Evolutionary conservation across 2,797 vertebrate genomes (phyloP), one percentile per base, ranked within the genome.

Genomic region (Menidia menidia): DNA sequence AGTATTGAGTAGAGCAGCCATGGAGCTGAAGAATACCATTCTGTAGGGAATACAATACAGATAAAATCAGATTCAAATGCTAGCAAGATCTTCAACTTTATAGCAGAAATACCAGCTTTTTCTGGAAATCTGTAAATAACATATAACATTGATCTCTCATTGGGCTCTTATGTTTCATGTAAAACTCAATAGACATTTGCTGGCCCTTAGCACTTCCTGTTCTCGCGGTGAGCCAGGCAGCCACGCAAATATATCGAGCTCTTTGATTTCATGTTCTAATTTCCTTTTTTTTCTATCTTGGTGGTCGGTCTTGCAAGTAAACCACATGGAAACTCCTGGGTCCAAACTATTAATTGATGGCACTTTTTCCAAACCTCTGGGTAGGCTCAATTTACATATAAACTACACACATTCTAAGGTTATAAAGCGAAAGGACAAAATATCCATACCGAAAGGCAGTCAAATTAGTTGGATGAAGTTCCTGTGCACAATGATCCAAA

Each of bases 181-280:
- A 52, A 39, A 65, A 57, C 13, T 51, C 56, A 47, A 39, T 11
- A 56, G 47, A 44, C 68, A 53, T 72, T 67, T 60, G 71, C 57
- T 78, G 14, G 55, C 31, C 45, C 12, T 16, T 25, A n/a, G 39
- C 19, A 71, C 64, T 59, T 69, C 35, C 32, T 33, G 32, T 44
- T 68, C 58, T 55, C 4, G 25, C 47, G 53, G 71, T 39, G 32
- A 68, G 31, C 11, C 47, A 61, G 50, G 35, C 39, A 57, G 33
- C 58, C 39, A 74, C 60, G 44, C 65, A 76, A 73, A 71, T 65
- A 57, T 60, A 76, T 73, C 6, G 3, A 68, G 44, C 25, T 55
- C 65, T 68, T 64, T 64, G 33, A 82, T 68, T 73, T 68, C 45
- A 74, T 39, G 45, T 48, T 70, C 48, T 31, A 53, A 43, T 39